phyloP scores from a whole-genome alignment of 2,888 invertebrate genomes.

The Sclerodermus sp. region DNA sequence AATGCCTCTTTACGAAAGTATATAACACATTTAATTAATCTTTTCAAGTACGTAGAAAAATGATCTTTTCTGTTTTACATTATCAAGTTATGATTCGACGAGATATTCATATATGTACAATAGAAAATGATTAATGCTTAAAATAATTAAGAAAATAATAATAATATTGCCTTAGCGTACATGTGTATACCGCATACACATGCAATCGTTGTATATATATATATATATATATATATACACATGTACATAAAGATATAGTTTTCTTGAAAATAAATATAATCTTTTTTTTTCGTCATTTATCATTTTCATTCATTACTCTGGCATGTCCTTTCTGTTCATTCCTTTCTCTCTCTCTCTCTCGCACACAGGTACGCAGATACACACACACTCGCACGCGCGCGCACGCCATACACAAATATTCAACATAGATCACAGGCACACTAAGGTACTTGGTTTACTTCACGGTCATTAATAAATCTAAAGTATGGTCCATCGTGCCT shows the following conservation, averaged over 20 bases:
- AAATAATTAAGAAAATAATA: too few relatives aligned
- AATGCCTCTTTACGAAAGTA: slow-evolving; percentile 48
- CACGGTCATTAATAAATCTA: slow-evolving; percentile 12
- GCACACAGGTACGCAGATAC: slow-evolving; percentile 5
- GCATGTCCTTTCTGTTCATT: too few relatives aligned
- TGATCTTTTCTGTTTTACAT: slow-evolving; percentile 21
- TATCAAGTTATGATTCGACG: slow-evolving; percentile 27
- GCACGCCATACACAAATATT: slow-evolving; percentile 17
- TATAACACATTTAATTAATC: slow-evolving; percentile 44
- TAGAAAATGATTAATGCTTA: too few relatives aligned
- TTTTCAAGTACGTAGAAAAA: slow-evolving; percentile 30
- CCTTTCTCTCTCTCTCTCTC: slow-evolving; percentile 9
- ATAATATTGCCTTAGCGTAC: too few relatives aligned
- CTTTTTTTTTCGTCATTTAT: slow-evolving; percentile 6
- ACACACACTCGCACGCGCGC: not conserved
- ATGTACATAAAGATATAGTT: not conserved
- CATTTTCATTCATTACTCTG: slow-evolving; percentile 29
- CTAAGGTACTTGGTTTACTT: slow-evolving; percentile 48
- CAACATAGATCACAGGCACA: slow-evolving; percentile 49
- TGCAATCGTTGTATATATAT: not conserved
- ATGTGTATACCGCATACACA: too few relatives aligned
- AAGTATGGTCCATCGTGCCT: too few relatives aligned
- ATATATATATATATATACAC: not conserved
- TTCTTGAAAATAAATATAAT: slow-evolving; percentile 13
- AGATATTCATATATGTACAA: not conserved